Evolutionary conservation across 2,113 vertebrate species (phyloP), one percentile per base, ranked within the genome.

Genomic region (Myrmecobius fasciatus): DNA sequence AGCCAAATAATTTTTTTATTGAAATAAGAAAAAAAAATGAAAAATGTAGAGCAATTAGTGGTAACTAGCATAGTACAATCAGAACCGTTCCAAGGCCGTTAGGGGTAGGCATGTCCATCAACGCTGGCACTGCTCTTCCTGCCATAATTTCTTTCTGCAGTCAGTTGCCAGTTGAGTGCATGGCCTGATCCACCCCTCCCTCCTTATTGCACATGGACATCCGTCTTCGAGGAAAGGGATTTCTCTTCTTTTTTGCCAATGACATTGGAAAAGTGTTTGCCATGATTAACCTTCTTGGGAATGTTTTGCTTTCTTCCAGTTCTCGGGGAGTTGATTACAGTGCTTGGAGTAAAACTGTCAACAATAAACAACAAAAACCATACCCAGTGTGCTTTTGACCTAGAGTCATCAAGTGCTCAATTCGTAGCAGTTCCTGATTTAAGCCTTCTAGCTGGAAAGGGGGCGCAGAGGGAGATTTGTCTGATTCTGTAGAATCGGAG

Each of bases 21-120:
- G 47, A 94, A 97, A 98, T 98, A 97, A 97, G 98, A 98, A 97
- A 96, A 52, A 49, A 60, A 94, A 49, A 95, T 96, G 95, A 97
- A 98, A 97, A 95, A 97, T 97, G 97, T 98, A 98, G 97, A 20
- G 96, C 97, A 98, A 95, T 98, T 97, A 98, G 98, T 97, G 97
- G 96, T 97, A 98, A 98, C 97, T 98, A 98, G 99, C 99, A 98
- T 97, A 98, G 99, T 99, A 99, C 99, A 99, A 99, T 99, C 99
- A 56, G 97, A 98, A 97, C 96, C 25, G 94, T 96, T 75, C 96
- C 96, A 98, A 98, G 98, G 98, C 97, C 98, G 94, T 93, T 96
- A 97, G 98, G 98, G 95, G 97, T 97, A 96, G 98, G 98, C 97
- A 98, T 98, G 97, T 97, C 67, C n/a, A 83, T 83, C 96, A 54